Conservation (phyloP, 2,888 invertebrate genomes). For the Siphlonurus alternatus region DNA sequence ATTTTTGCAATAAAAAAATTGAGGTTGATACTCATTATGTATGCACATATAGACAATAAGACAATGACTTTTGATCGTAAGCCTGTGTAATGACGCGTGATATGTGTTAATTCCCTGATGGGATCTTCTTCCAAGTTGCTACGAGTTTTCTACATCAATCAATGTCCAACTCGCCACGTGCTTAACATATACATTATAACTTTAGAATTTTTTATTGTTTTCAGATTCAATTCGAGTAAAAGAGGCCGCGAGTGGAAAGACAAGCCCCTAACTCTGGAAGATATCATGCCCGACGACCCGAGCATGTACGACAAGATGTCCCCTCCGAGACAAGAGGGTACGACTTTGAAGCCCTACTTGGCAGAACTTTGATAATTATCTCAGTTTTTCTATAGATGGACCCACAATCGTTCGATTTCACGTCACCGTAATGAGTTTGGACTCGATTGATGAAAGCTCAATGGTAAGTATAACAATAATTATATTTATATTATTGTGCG, state of each 20-base stretch:
- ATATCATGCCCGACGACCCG: not conserved
- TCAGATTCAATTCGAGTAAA: not conserved
- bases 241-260: not conserved
- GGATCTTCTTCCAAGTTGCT: too few species aligned
- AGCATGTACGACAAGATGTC: not conserved
- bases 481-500: too few species aligned
- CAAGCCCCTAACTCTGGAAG: not conserved
- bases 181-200: too few species aligned
- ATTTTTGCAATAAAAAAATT: too few species aligned
- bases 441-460: constrained; percentile 31
- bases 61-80: too few species aligned
- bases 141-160: too few species aligned
- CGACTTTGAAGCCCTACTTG: not conserved
- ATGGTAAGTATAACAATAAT: constrained; percentile 24
- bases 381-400: constrained; percentile 13
- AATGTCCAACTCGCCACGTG: too few species aligned
- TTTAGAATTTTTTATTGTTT: too few species aligned
- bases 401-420: constrained; percentile 24
- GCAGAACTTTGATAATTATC: not conserved
- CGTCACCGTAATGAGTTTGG: constrained; percentile 27
- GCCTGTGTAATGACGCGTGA: too few species aligned
- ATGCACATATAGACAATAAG: too few species aligned
- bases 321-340: not conserved
- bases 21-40: too few species aligned
- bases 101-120: too few species aligned